Evolutionary conservation across 92 coral and sea anemone species (phyloP).

Genomic region (Actinostola sp.): DNA sequence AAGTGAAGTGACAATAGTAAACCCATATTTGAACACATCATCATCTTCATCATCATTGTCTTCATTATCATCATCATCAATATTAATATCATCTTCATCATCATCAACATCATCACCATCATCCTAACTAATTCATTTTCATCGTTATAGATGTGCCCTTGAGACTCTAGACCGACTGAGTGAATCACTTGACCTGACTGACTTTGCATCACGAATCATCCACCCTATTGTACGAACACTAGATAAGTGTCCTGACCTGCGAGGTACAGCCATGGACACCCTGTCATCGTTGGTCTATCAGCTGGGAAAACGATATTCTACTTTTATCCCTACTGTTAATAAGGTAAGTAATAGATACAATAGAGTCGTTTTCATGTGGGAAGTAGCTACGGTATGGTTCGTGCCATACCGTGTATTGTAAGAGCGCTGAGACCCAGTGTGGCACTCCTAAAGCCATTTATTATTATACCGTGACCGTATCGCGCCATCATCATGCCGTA

Average conservation of each 20-base stretch:
- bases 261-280: conserved; percentile 90
- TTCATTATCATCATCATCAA: no score
- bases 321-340: conserved; percentile 92
- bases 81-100: no score
- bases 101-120: conserved; percentile 4
- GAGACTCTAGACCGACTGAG: conserved; percentile 94
- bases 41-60: no score
- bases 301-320: conserved; percentile 89
- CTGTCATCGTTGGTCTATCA: conserved; percentile 92
- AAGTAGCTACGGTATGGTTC: no score
- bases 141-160: conserved; percentile 70
- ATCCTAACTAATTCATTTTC: not conserved
- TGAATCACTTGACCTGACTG: conserved; percentile 95
- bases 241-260: conserved; percentile 89
- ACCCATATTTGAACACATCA: no score
- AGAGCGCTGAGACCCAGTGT: no score
- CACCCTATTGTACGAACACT: conserved; percentile 92
- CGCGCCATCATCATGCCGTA: no score
- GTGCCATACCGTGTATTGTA: no score
- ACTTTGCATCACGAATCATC: conserved; percentile 92
- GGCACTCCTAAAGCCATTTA: no score
- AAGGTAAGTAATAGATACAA: conserved; percentile 52
- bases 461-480: no score
- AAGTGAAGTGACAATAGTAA: no score
- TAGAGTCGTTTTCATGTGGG: no score